A percentile compares a stretch with the other conserved stretches of the same genome.
phyloP scores from a whole-genome alignment of 2,888 invertebrate species.

The Synanthedon tipuliformis region DNA sequence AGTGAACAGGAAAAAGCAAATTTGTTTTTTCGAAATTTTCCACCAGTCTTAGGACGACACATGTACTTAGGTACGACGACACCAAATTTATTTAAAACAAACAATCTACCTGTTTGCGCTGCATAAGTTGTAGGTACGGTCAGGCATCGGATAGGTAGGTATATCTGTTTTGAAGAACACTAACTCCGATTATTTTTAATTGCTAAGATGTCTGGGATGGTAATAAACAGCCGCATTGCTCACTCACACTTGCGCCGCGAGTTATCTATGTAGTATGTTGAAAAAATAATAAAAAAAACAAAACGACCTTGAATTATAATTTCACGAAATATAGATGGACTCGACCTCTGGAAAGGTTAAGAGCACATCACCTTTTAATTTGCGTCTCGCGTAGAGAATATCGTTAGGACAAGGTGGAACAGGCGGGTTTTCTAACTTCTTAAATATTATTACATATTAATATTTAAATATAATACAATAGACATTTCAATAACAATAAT shows the following conservation, averaged over 20 bases:
- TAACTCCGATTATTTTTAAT: background rate
- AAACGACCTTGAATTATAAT: constrained; percentile 51
- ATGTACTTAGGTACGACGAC: too few relatives aligned
- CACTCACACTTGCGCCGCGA: constrained; percentile 3
- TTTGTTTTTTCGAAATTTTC: too few relatives aligned
- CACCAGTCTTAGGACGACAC: too few relatives aligned
- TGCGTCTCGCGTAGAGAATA: constrained; percentile 32
- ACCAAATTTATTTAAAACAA: too few relatives aligned
- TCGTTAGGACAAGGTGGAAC: constrained; percentile 21
- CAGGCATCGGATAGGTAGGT: too few relatives aligned
- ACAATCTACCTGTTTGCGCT: too few relatives aligned
- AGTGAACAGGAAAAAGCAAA: too few relatives aligned
- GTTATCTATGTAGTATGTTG: constrained; percentile 1
- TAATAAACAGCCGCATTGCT: constrained; percentile 5
- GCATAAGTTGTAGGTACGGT: too few relatives aligned
- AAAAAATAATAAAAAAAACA: constrained; percentile 15
- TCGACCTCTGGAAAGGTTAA: constrained; percentile 61
- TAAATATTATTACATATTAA: constrained; percentile 13
- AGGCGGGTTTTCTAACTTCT: constrained; percentile 17
- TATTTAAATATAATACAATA: background rate
- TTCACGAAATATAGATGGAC: constrained; percentile 46
- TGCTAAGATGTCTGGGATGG: background rate
- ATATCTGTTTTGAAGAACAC: too few relatives aligned
- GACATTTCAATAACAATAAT: too few relatives aligned
- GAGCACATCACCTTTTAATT: constrained; percentile 56